Evolutionary conservation across 1,140 invertebrate genomes (phyloP).

Genomic region (Pseudachorutes palmiensis): DNA sequence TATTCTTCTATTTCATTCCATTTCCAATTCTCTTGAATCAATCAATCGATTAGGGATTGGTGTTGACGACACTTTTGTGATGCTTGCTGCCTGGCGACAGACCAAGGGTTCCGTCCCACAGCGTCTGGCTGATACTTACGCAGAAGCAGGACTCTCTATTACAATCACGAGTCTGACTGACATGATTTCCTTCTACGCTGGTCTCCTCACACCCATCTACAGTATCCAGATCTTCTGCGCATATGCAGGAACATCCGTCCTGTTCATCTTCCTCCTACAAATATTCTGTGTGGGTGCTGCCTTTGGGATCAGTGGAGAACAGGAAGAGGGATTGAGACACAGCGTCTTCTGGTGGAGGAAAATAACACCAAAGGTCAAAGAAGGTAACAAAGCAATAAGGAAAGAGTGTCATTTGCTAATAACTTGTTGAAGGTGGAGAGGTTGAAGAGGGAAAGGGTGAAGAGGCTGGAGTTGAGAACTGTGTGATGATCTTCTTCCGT

Average conservation of each 20-base stretch:
- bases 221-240: constrained; percentile 92
- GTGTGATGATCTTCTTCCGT: constrained; percentile 76
- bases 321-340: constrained; percentile 74
- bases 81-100: constrained; percentile 82
- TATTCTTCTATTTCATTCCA: not conserved
- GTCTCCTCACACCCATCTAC: constrained; percentile 59
- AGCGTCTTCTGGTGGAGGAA: constrained; percentile 56
- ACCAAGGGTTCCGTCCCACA: constrained; percentile 69
- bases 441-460: constrained; percentile 61
- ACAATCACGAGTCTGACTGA: constrained; percentile 94
- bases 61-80: constrained; percentile 91
- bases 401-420: not conserved
- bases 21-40: not conserved
- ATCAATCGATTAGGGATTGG: constrained; percentile 66
- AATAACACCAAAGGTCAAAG: constrained; percentile 45
- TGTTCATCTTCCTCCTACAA: constrained; percentile 83
- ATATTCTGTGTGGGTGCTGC: not conserved
- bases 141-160: constrained; percentile 89
- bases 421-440: too few relatives aligned
- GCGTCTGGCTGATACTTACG: constrained; percentile 74
- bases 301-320: constrained; percentile 54
- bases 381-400: constrained; percentile 45
- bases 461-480: constrained; percentile 77
- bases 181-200: constrained; percentile 52
- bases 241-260: constrained; percentile 68